Evolutionary conservation across 2,113 vertebrate species (phyloP).

Genomic region (Leptobrachium ailaonicum): DNA sequence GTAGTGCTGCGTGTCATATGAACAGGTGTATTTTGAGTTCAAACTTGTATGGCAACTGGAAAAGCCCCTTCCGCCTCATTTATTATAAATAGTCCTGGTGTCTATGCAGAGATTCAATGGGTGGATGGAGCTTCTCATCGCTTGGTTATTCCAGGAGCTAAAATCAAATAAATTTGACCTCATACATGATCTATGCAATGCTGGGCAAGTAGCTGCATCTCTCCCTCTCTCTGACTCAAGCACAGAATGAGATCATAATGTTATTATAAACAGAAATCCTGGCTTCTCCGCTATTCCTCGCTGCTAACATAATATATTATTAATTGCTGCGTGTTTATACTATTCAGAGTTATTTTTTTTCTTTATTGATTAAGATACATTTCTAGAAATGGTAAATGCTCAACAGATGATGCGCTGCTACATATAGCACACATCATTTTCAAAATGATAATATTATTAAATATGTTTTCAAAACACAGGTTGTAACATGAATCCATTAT

Average conservation of each 20-base stretch:
- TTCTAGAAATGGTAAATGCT: background rate
- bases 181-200: conserved; percentile 32
- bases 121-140: background rate
- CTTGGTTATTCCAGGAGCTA: conserved; percentile 14
- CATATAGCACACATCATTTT: background rate
- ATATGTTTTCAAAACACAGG: conserved; percentile 22
- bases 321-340: conserved; percentile 5
- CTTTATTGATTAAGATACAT: background rate
- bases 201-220: conserved; percentile 30
- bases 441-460: background rate
- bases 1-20: too few species aligned
- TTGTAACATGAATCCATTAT: background rate
- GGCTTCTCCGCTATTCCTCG: background rate
- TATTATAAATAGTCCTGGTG: conserved; percentile 13
- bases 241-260: conserved; percentile 30
- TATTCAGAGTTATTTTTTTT: background rate
- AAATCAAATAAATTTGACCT: conserved; percentile 20
- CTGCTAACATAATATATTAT: background rate
- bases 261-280: conserved; percentile 12
- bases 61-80: background rate
- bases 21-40: background rate
- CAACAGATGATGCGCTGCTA: background rate
- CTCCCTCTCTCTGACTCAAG: conserved; percentile 42
- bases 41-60: background rate
- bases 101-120: conserved; percentile 26